Conservation (phyloP, 2,888 invertebrate species). For the Hymenopus coronatus region DNA sequence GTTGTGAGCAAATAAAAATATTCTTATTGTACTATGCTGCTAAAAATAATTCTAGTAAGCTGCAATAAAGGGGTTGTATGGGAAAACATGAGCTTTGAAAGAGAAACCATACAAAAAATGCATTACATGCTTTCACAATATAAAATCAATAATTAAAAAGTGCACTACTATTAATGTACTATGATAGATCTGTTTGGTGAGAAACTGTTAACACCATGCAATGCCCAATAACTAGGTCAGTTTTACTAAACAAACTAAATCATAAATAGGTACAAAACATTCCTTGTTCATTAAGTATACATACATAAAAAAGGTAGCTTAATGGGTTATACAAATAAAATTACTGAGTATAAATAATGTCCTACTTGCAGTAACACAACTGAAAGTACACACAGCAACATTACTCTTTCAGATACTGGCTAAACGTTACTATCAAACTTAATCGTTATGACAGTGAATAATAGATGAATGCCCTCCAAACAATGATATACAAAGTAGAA, state of each 20-base stretch:
- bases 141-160: background rate
- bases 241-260: background rate
- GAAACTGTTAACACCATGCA: background rate
- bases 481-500: background rate
- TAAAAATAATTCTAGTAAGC: background rate
- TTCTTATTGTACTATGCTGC: background rate
- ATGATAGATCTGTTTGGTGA: background rate
- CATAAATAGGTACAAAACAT: background rate
- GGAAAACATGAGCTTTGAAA: background rate
- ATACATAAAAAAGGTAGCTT: background rate
- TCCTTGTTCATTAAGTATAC: background rate
- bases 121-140: background rate
- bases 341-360: background rate
- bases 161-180: background rate
- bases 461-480: constrained; percentile 3
- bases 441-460: background rate
- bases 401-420: background rate
- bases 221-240: background rate
- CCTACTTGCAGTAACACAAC: background rate
- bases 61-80: background rate
- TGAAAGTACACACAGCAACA: background rate
- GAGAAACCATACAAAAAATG: background rate
- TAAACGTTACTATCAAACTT: background rate
- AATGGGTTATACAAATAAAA: background rate
- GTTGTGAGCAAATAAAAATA: background rate